Base-by-base conservation (phyloP, 2,113 vertebrate species). In the Siniperca knerii region DNA sequence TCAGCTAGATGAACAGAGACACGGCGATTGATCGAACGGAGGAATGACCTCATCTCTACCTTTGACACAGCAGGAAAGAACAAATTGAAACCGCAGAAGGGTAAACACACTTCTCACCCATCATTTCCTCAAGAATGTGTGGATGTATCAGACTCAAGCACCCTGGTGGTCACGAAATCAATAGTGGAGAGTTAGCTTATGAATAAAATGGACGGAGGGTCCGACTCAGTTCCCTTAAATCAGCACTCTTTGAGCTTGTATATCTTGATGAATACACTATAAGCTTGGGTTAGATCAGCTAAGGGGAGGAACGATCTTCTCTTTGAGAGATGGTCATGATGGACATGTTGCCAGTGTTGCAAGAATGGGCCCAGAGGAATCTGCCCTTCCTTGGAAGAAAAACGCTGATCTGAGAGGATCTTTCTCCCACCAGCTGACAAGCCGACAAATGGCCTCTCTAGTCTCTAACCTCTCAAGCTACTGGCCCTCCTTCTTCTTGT, bases 351-450 rank as follows among this genome's bases (percentile, higher is more conserved):
- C 89, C 91, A 61, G 77, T 82, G 90, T 79, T 86, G 89, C 93
- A 90, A 86, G 85, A 92, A 90, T 48, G 75, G 55, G 35, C 88
- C 76, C 75, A 35, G 62, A 67, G 77, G 85, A 90, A 55, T 83
- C 87, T 78, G 71, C 93, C 87, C 89, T 78, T 84, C 68, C 62
- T 76, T 1, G 37, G 79, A 79, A 54, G 84, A 91, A 94, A 48
- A 94, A 85, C 61, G 93, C 95, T 95, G 94, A 95, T 94, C 86
- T 80, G 85, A 87, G 85, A 69, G 85, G 79, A 92, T 92, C 86
- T 86, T 76, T 33, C 91, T 87, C 79, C 87, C 82, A 68, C 88
- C 64, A 75, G 65, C 87, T 93, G 93, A 92, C 93, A 94, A 87
- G 65, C 77, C 20, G 73, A 92, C 92, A 93, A 94, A 94, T 88